Evolutionary conservation across 2,888 invertebrate species (phyloP), one percentile per base, ranked within the genome.

Genomic region (Luperina nickerlii): DNA sequence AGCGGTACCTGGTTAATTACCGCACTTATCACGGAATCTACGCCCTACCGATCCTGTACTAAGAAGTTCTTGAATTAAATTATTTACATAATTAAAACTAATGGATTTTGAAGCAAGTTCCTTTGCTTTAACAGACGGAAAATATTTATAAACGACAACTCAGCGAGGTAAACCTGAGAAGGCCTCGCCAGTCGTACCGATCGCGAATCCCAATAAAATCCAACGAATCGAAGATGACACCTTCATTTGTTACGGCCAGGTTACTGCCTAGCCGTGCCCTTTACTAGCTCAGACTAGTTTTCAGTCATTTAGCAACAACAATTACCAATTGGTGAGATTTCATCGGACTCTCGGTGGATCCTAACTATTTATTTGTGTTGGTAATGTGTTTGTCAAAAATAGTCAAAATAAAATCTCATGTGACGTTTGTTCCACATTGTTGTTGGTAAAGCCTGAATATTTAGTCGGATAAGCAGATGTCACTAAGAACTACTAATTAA

Each of bases 231-330:
- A 88, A 90, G 89, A 89, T 87, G 88, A 90, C 89, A 88, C 88
- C 90, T 90, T 91, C 86, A 91, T 92, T 92, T 90, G 90, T 91
- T 89, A 92, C 88, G 90, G 90, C 90, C 89, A 89, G 89, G 84
- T 90, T 90, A 89, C 85, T 82, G 84, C 83, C 81, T 86, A 87
- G 76, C 72, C 78, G 84, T 89, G 92, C 92, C 93, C 92, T 93
- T 93, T 91, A 91, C 87, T 90, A 84, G 84, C 78, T 74, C 79
- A 81, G 85, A 90, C 82, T 82, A 74, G 81, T 86, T 83, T 57
- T 62, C n/a, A 71, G 13, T 79, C 13, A 63, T 71, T 84, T 54
- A 63, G 24, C 32, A 74, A 63, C 27, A 42, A 57, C 27, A 38
- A 51, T 60, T 18, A 69, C 6, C 7, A 45, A 57, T 45, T 45